Evolutionary conservation across 1,140 invertebrate species (phyloP), one percentile per base, ranked within the genome.

Genomic region (Sesamia nonagrioides): DNA sequence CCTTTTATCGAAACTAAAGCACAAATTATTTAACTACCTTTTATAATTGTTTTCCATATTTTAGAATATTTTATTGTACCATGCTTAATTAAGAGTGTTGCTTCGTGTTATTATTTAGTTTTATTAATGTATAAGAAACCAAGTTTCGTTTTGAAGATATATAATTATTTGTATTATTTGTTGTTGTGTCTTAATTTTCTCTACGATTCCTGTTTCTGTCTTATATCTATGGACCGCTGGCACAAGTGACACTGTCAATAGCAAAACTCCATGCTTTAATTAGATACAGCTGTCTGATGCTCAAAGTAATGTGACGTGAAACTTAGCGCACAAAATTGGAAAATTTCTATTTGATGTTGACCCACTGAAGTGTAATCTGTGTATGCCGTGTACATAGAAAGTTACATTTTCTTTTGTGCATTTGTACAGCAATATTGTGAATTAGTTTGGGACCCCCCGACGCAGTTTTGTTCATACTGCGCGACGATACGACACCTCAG

Each of bases 131-230:
- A 92, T 89, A 89, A 89, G 93, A 92, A 93, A 93, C 92, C 87
- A 89, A 92, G 91, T 93, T 94, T 94, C 93, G 86, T 91, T 90
- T 91, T 88, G 84, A 87, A 78, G 83, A 88, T 88, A 88, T 89
- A 90, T 94, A 91, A 92, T 91, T 93, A 93, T 93, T 66, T 94
- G 92, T 93, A 91, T 94, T 93, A 93, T 93, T 94, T 87, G 93
- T 94, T 93, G 93, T 94, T 93, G 91, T 91, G 89, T 90, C 89
- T 89, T 84, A 85, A 84, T 91, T 89, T n/a, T 85, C 85, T 90
- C 85, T 86, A 85, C 87, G 82, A 61, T 72, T 85, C 78, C 81
- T 83, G 83, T 88, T 85, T 89, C 84, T 77, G 83, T n/a, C n/a
- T n/a, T n/a, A n/a, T n/a, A n/a, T n/a, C n/a, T 81, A 86, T 81